Evolutionary conservation across 2,888 invertebrate genomes (phyloP).

Genomic region (Pandemis cinnamomeana): DNA sequence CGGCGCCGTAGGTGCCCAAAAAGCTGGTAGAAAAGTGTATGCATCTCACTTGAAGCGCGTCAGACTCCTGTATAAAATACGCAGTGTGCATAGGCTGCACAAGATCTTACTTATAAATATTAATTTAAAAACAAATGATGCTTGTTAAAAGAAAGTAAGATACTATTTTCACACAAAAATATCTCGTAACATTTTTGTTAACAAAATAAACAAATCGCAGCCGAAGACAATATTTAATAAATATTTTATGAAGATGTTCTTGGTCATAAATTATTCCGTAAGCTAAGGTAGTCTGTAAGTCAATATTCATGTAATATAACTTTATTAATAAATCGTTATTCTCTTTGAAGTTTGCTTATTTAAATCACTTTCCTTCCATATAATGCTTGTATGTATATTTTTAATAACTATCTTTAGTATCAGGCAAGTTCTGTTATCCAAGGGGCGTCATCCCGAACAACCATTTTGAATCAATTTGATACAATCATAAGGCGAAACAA

Average conservation of each 20-base stretch:
- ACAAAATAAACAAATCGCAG: neutral
- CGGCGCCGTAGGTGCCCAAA: too few relatives aligned
- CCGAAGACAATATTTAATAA: conserved; percentile 25
- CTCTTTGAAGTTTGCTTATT: conserved; percentile 3
- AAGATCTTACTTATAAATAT: too few relatives aligned
- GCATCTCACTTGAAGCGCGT: too few relatives aligned
- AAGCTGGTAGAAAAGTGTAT: too few relatives aligned
- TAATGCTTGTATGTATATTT: too few relatives aligned
- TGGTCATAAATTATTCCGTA: neutral
- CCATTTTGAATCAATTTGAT: too few relatives aligned
- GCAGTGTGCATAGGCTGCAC: too few relatives aligned
- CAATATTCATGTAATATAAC: conserved; percentile 12
- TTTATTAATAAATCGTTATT: conserved; percentile 35
- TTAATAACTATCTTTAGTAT: too few relatives aligned
- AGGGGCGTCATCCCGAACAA: too few relatives aligned
- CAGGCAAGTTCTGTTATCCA: too few relatives aligned
- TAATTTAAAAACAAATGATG: neutral
- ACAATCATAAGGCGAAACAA: too few relatives aligned
- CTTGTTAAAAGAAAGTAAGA: neutral
- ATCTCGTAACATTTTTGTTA: neutral
- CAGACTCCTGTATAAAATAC: too few relatives aligned
- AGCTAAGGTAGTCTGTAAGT: conserved; percentile 10
- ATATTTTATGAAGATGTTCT: conserved; percentile 13
- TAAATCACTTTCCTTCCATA: neutral
- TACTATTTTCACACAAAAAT: neutral